Percentiles rank a stretch among this genome's conserved stretches.
Conservation (phyloP, 2,888 invertebrate species). For the Hofmannophila pseudospretella region DNA sequence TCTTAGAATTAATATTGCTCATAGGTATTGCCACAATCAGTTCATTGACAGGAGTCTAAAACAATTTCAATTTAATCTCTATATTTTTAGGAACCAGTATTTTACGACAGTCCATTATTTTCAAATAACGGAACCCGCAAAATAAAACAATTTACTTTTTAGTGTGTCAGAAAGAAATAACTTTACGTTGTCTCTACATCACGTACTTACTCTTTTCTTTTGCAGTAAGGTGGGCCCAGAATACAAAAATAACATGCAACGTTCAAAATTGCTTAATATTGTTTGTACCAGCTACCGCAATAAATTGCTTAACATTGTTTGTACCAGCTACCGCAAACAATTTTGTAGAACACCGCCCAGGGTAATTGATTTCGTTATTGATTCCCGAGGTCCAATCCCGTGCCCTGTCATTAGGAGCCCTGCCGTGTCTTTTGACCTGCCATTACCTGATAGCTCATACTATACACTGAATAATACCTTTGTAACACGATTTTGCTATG, state of each 20-base stretch:
- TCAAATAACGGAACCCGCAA: neutral
- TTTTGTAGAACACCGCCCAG: slow-evolving; percentile 5
- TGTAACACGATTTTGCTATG: slow-evolving; percentile 33
- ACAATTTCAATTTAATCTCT: too few species aligned
- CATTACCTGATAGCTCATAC: slow-evolving; percentile 27
- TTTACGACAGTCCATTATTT: too few species aligned
- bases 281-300: slow-evolving; percentile 10
- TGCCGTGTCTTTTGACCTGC: slow-evolving; percentile 65
- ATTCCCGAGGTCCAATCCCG: slow-evolving; percentile 42
- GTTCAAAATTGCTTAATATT: slow-evolving; percentile 1
- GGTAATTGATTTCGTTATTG: slow-evolving; percentile 34
- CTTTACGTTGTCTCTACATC: neutral
- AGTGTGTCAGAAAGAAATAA: neutral
- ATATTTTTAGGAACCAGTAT: too few species aligned
- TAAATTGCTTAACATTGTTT: slow-evolving; percentile 9
- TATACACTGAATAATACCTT: slow-evolving; percentile 10
- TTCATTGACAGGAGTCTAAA: too few species aligned
- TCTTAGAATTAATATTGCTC: too few species aligned
- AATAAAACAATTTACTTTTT: neutral
- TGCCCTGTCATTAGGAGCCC: slow-evolving; percentile 59
- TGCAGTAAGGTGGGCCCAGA: slow-evolving; percentile 2
- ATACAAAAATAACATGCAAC: neutral
- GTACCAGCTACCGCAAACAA: slow-evolving; percentile 11
- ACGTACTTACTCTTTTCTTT: neutral
- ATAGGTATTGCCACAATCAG: too few species aligned